These are phyloP conservation scores for Oscheius onirici DNA, from an alignment of 2,888 invertebrate genomes.

Conservation along the genomic window DNA sequence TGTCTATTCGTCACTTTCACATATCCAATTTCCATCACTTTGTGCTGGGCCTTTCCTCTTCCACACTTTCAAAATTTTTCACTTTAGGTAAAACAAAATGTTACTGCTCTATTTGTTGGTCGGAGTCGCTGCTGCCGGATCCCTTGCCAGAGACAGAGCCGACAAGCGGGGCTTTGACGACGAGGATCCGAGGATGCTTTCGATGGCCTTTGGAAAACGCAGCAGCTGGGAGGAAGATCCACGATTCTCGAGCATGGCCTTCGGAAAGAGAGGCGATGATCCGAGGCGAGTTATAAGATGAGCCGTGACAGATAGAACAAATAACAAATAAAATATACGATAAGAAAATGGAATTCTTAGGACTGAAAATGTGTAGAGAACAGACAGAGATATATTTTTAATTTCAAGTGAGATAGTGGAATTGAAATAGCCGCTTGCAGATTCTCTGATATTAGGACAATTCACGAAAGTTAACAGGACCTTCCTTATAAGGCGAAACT, in stretches of 20 bases:
- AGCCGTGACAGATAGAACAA: no score
- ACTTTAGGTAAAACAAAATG: constrained; percentile 7
- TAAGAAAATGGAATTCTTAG: no score
- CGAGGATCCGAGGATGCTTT: constrained; percentile 9
- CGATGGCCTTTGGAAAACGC: constrained; percentile 24
- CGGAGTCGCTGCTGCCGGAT: constrained; percentile 3
- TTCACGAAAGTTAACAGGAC: no score
- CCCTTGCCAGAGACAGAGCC: background rate
- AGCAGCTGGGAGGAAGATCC: constrained; percentile 7
- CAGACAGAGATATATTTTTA: no score
- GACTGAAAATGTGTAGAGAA: no score
- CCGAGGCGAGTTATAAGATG: background rate
- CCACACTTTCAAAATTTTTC: constrained; percentile 5
- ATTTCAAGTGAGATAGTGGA: no score
- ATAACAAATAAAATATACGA: no score
- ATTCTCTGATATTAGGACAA: no score
- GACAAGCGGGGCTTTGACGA: constrained; percentile 3
- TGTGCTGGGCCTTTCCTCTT: background rate
- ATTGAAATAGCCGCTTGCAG: no score
- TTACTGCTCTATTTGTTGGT: constrained; percentile 19
- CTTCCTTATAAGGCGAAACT: no score
- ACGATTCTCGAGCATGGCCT: constrained; percentile 19
- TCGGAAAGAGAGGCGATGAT: constrained; percentile 17
- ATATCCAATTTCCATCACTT: constrained; percentile 18
- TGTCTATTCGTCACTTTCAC: constrained; percentile 15